Percentiles rank a stretch among this genome's conserved stretches.
phyloP scores from a whole-genome alignment of 2,888 invertebrate species.

The Ecdyonurus torrentis region DNA sequence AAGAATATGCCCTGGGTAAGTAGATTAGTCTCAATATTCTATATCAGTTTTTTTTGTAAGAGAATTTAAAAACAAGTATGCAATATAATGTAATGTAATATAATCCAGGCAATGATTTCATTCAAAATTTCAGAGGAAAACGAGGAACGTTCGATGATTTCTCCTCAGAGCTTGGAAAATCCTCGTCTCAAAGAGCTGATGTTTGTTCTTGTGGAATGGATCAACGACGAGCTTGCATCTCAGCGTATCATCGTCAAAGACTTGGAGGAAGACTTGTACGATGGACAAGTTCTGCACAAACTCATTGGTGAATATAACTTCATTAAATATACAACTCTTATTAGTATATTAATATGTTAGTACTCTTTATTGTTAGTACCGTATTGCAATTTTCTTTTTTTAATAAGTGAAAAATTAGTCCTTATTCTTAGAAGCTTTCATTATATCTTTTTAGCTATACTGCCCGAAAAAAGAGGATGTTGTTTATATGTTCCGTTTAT shows the following conservation, averaged over 20 bases:
- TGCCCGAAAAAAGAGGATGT: conserved; percentile 15
- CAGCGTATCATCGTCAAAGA: conserved; percentile 95
- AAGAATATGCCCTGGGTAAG: conserved; percentile 79
- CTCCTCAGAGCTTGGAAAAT: conserved; percentile 72
- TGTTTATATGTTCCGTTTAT: conserved; percentile 41
- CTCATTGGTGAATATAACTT: conserved; percentile 32
- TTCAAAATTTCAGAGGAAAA: conserved; percentile 75
- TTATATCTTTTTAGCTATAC: neutral
- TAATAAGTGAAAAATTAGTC: too few relatives aligned
- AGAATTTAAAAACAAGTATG: neutral
- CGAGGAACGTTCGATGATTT: conserved; percentile 92
- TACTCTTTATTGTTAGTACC: too few relatives aligned
- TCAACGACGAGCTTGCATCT: conserved; percentile 91
- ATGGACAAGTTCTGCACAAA: conserved; percentile 77
- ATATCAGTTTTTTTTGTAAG: conserved; percentile 12
- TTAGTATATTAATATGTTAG: too few relatives aligned
- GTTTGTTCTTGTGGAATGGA: conserved; percentile 86
- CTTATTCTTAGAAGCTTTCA: too few relatives aligned
- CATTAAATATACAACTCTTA: too few relatives aligned
- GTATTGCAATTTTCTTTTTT: too few relatives aligned
- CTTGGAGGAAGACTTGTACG: conserved; percentile 92
- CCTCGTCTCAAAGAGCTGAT: conserved; percentile 72
- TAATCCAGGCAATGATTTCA: too few relatives aligned
- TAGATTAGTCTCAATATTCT: too few relatives aligned
- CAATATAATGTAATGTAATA: neutral